Percentiles rank a stretch among this genome's conserved stretches.
Conservation (phyloP, 2,113 vertebrate species). For the Ifrita kowaldi region DNA sequence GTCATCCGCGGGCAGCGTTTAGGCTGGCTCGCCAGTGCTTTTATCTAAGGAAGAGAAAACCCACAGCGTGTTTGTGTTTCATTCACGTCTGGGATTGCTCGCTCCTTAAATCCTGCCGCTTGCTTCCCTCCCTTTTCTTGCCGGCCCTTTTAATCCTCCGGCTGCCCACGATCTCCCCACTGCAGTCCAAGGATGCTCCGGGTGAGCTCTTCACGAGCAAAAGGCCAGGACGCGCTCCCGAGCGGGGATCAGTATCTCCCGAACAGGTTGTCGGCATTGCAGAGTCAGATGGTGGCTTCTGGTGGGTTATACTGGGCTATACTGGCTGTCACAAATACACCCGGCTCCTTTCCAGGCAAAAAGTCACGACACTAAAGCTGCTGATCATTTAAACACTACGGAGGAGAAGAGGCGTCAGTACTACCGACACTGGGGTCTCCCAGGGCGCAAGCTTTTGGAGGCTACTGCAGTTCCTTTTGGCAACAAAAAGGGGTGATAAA, state of each 20-base stretch:
- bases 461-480: not conserved
- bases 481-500: not conserved
- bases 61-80: constrained; percentile 28
- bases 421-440: not conserved
- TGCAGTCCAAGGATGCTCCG: not conserved
- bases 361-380: not conserved
- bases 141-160: not conserved
- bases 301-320: not conserved
- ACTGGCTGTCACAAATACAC: not conserved
- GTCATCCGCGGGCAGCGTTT: not conserved
- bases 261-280: not conserved
- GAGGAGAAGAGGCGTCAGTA: not conserved
- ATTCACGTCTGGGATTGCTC: not conserved
- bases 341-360: not conserved
- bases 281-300: not conserved
- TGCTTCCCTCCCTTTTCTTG: not conserved
- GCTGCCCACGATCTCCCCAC: not conserved
- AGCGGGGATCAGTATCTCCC: not conserved
- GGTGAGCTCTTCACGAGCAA: not conserved
- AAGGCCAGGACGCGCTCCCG: not conserved
- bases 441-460: not conserved
- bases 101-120: not conserved
- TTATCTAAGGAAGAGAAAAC: constrained; percentile 27
- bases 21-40: constrained; percentile 25
- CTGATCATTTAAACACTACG: not conserved